Evolutionary conservation across 2,888 invertebrate genomes (phyloP).

Genomic region (Drepana falcataria): DNA sequence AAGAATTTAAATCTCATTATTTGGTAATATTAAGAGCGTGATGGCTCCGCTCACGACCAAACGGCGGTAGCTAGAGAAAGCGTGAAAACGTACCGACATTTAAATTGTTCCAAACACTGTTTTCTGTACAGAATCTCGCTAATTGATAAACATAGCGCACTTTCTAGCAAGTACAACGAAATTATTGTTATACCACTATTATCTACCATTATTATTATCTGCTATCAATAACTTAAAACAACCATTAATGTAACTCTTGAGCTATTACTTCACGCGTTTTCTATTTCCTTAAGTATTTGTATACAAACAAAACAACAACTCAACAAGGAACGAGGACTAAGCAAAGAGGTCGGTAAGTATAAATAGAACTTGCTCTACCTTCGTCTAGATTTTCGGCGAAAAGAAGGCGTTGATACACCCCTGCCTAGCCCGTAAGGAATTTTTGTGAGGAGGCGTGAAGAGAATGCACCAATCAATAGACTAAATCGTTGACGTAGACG

Average conservation of each 20-base stretch:
- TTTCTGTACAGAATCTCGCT: slow-evolving; percentile 40
- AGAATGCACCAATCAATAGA: too few species aligned
- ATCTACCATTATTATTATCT: not conserved
- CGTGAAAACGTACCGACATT: slow-evolving; percentile 43
- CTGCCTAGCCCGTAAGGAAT: too few species aligned
- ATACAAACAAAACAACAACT: too few species aligned
- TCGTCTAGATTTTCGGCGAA: too few species aligned
- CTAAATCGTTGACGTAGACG: too few species aligned
- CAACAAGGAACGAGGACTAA: too few species aligned
- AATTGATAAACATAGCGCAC: slow-evolving; percentile 28
- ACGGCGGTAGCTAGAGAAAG: slow-evolving; percentile 41
- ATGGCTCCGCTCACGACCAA: not conserved
- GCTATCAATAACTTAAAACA: not conserved
- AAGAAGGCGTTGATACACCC: too few species aligned
- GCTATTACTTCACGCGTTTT: too few species aligned
- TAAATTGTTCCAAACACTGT: slow-evolving; percentile 31
- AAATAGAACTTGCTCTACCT: too few species aligned
- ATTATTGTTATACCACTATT: not conserved
- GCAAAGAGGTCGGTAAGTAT: too few species aligned
- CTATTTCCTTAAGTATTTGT: too few species aligned
- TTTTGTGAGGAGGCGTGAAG: too few species aligned
- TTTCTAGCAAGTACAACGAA: not conserved
- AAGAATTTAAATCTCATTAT: not conserved
- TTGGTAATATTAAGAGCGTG: not conserved
- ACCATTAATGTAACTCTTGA: not conserved